Conservation (phyloP, 1,140 invertebrate species). For the Propsilocerus akamusi region DNA sequence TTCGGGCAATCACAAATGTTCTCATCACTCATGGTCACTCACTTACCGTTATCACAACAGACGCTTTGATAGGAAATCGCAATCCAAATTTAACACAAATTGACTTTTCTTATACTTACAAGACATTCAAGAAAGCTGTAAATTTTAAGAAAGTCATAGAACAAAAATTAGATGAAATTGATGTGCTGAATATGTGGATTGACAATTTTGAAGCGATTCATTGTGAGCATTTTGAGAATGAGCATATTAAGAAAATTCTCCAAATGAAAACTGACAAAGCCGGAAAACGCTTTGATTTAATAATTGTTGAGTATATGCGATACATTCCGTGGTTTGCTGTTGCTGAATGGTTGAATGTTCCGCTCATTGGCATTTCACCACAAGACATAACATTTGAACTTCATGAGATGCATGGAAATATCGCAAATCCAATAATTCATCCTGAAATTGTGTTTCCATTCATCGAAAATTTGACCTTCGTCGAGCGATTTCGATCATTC, state of each 20-base stretch:
- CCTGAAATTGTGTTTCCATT: slow-evolving; percentile 20
- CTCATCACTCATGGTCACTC: slow-evolving; percentile 28
- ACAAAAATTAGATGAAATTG: not conserved
- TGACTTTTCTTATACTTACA: not conserved
- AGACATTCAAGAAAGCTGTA: not conserved
- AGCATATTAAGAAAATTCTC: not conserved
- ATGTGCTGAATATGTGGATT: not conserved
- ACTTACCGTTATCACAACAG: slow-evolving; percentile 22
- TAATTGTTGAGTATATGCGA: slow-evolving; percentile 14
- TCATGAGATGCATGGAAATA: slow-evolving; percentile 21
- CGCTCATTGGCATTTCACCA: slow-evolving; percentile 23
- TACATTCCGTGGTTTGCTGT: slow-evolving; percentile 12
- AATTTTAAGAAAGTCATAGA: not conserved
- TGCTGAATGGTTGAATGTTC: slow-evolving; percentile 21
- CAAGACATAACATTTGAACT: slow-evolving; percentile 10
- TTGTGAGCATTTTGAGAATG: not conserved
- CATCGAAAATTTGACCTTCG: slow-evolving; percentile 18
- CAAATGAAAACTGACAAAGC: slow-evolving; percentile 9
- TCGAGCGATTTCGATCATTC: slow-evolving; percentile 15
- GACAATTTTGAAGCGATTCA: not conserved
- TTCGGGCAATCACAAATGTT: slow-evolving; percentile 23
- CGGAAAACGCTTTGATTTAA: slow-evolving; percentile 17
- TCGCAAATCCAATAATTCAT: slow-evolving; percentile 25
- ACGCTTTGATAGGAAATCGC: slow-evolving; percentile 10
- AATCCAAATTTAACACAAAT: not conserved